A percentile compares a stretch with the other conserved stretches of the same genome.
phyloP scores from a whole-genome alignment of 2,888 invertebrate genomes.

The Volucella bombylans region DNA sequence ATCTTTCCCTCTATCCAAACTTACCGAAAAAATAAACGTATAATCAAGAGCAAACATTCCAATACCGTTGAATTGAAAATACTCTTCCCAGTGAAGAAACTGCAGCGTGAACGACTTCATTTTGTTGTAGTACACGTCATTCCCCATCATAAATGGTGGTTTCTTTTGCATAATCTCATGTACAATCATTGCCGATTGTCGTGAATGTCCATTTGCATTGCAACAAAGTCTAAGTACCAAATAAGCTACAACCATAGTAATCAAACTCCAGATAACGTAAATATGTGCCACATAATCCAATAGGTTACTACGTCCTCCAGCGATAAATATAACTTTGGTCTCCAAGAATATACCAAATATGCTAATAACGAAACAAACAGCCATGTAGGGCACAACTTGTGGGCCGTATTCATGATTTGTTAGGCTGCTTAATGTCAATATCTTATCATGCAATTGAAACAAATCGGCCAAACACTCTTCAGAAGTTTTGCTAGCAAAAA shows the following conservation, averaged over 20 bases:
- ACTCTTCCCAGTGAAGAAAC: constrained; percentile 82
- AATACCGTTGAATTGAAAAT: constrained; percentile 81
- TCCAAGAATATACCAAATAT: constrained; percentile 81
- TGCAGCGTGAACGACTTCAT: constrained; percentile 82
- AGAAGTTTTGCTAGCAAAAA: constrained; percentile 76
- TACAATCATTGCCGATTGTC: constrained; percentile 81
- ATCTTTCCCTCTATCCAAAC: constrained; percentile 27
- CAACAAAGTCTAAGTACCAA: constrained; percentile 80
- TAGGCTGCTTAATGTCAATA: constrained; percentile 79
- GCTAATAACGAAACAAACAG: constrained; percentile 80
- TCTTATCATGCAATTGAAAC: constrained; percentile 81
- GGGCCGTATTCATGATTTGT: constrained; percentile 80
- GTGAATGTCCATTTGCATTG: constrained; percentile 80
- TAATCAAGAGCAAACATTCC: constrained; percentile 82
- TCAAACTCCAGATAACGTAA: constrained; percentile 80
- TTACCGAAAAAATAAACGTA: constrained; percentile 82
- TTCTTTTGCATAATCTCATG: constrained; percentile 83
- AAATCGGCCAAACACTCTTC: constrained; percentile 80
- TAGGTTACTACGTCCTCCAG: constrained; percentile 78
- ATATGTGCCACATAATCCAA: constrained; percentile 79
- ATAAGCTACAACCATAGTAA: constrained; percentile 79
- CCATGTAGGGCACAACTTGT: constrained; percentile 81
- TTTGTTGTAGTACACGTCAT: constrained; percentile 82
- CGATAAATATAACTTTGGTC: constrained; percentile 81
- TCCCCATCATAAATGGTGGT: constrained; percentile 82